phyloP scores from a whole-genome alignment of 1,140 invertebrate species.

The Physella acuta region DNA sequence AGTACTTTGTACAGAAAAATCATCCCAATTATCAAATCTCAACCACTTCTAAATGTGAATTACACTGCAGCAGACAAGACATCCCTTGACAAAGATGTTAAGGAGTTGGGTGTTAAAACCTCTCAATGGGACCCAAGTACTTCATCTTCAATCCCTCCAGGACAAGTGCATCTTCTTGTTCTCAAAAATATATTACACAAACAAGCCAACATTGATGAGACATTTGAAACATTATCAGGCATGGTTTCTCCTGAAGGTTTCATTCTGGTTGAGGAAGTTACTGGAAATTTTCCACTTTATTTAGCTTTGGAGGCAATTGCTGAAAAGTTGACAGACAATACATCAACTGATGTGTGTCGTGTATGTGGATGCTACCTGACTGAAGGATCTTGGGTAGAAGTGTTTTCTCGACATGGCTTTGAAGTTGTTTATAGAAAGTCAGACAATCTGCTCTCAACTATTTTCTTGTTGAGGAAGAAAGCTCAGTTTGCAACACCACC shows the following conservation, averaged over 20 bases:
- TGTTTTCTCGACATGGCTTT: conserved; percentile 59
- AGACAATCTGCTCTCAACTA: conserved; percentile 48
- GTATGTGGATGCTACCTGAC: conserved; percentile 51
- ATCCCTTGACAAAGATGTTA: conserved; percentile 46
- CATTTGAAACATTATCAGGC: conserved; percentile 60
- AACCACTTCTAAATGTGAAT: conserved; percentile 57
- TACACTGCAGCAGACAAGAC: conserved; percentile 54
- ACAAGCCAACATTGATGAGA: conserved; percentile 50
- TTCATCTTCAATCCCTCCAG: conserved; percentile 30
- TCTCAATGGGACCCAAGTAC: conserved; percentile 50
- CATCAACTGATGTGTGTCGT: conserved; percentile 28
- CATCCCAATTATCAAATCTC: conserved; percentile 46
- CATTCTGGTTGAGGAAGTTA: conserved; percentile 75
- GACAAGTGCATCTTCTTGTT: conserved; percentile 53
- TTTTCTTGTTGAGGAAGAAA: conserved; percentile 50
- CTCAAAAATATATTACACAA: conserved; percentile 54
- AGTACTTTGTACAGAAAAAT: conserved; percentile 43
- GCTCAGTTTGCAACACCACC: conserved; percentile 9
- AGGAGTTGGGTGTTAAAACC: conserved; percentile 45
- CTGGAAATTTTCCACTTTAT: conserved; percentile 59
- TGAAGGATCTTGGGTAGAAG: conserved; percentile 47
- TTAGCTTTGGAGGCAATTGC: conserved; percentile 34
- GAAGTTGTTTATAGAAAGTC: conserved; percentile 56
- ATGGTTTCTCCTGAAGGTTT: conserved; percentile 75
- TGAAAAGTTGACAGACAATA: conserved; percentile 12